phyloP scores from a whole-genome alignment of 2,888 invertebrate species.

The Gastrophysa polygoni region DNA sequence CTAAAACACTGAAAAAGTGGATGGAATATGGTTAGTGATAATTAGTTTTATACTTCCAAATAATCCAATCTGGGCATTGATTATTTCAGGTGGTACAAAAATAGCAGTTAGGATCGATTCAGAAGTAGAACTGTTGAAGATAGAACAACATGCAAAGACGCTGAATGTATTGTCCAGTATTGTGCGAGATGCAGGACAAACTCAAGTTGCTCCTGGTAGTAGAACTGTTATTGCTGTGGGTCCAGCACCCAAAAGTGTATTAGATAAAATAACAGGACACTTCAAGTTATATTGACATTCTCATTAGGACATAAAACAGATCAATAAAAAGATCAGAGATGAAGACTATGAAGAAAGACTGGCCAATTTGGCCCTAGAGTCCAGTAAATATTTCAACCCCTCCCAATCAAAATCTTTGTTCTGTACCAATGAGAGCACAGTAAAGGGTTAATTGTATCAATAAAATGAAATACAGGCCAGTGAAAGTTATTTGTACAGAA shows the following conservation, averaged over 20 bases:
- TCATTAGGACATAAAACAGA: not conserved
- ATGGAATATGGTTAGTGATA: slow-evolving; percentile 43
- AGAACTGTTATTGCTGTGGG: slow-evolving; percentile 91
- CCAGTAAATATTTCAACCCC: too few species aligned
- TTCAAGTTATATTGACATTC: slow-evolving; percentile 76
- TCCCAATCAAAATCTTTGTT: too few species aligned
- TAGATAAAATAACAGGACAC: slow-evolving; percentile 87
- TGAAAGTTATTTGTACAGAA: too few species aligned
- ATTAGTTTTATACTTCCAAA: not conserved
- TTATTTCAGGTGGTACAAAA: slow-evolving; percentile 76
- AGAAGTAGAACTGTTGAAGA: slow-evolving; percentile 72
- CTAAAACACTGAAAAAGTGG: slow-evolving; percentile 68
- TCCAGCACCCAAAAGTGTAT: slow-evolving; percentile 78
- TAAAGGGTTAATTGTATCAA: too few species aligned
- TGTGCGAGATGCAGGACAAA: slow-evolving; percentile 90
- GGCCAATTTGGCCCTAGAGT: too few species aligned
- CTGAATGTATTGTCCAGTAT: slow-evolving; percentile 74
- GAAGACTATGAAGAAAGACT: too few species aligned
- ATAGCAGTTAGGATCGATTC: slow-evolving; percentile 83
- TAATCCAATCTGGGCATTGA: not conserved
- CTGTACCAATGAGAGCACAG: too few species aligned
- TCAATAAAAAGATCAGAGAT: too few species aligned
- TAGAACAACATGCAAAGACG: slow-evolving; percentile 72
- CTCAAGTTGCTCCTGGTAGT: slow-evolving; percentile 88
- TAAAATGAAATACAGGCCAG: too few species aligned